A percentile compares a stretch with the other conserved stretches of the same genome.
Conservation (phyloP, 2,888 invertebrate genomes). For the Cryptophagus acutangulus region DNA sequence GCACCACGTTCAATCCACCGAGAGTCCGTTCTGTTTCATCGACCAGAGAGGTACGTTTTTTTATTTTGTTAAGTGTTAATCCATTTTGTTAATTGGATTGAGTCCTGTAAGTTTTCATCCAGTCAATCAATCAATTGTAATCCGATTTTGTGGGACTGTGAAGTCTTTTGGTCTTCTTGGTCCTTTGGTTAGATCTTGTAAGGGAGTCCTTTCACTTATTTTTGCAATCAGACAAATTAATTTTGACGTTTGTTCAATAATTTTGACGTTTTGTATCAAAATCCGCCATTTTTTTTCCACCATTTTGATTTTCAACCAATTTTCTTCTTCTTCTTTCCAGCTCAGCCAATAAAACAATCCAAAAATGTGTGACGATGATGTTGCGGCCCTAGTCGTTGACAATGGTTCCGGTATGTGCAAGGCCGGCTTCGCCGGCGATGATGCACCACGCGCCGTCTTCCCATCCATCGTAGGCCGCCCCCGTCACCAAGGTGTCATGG, state of each 20-base stretch:
- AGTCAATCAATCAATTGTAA: too few relatives aligned
- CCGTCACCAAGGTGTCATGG: conserved; percentile 79
- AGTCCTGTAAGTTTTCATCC: too few relatives aligned
- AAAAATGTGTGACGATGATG: conserved; percentile 91
- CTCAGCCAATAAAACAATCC: conserved; percentile 33
- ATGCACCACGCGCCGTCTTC: conserved; percentile 82
- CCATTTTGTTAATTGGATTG: too few relatives aligned
- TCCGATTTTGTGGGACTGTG: too few relatives aligned
- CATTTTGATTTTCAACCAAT: not conserved
- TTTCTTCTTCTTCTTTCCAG: conserved; percentile 18
- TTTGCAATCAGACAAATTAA: not conserved
- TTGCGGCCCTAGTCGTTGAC: conserved; percentile 85
- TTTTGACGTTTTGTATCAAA: too few relatives aligned
- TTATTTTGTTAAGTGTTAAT: too few relatives aligned
- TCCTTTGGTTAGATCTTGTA: too few relatives aligned
- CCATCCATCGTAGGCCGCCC: conserved; percentile 86
- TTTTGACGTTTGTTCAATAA: too few relatives aligned
- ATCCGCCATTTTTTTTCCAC: not conserved
- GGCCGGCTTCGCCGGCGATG: conserved; percentile 86
- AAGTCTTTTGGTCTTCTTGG: too few relatives aligned
- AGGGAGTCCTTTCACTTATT: not conserved
- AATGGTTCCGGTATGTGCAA: conserved; percentile 91
- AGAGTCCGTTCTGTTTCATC: conserved; percentile 15
- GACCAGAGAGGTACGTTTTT: too few relatives aligned
- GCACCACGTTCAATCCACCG: conserved; percentile 14